phyloP scores from a whole-genome alignment of 2,113 vertebrate genomes.

The Xenopus borealis region DNA sequence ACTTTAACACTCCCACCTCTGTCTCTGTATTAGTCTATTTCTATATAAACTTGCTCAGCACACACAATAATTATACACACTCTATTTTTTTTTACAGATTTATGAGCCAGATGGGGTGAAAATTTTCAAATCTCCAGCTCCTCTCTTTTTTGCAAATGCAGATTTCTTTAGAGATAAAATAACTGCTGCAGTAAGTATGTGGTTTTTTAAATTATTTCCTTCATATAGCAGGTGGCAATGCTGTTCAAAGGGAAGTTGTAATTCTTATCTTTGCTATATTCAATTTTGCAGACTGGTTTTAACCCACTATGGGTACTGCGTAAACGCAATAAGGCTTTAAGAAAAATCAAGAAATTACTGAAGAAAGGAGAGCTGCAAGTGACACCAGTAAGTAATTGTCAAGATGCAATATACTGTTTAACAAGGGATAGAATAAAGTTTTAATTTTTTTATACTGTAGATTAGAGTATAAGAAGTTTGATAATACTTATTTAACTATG shows the following conservation, averaged over 20 bases:
- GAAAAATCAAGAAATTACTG: conserved; percentile 80
- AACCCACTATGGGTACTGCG: conserved; percentile 81
- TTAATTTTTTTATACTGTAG: neutral
- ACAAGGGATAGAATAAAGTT: neutral
- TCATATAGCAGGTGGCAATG: neutral
- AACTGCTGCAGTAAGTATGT: conserved; percentile 76
- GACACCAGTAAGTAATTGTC: conserved; percentile 67
- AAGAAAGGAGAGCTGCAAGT: conserved; percentile 77
- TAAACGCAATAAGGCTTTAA: conserved; percentile 91
- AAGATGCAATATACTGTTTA: neutral
- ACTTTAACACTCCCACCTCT: neutral
- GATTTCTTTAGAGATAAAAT: conserved; percentile 86
- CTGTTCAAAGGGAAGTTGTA: too few relatives aligned
- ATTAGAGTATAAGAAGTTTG: neutral
- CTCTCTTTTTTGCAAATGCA: conserved; percentile 92
- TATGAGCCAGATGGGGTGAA: conserved; percentile 86
- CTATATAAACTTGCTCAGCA: too few relatives aligned
- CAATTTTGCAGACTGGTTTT: conserved; percentile 79
- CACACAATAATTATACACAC: too few relatives aligned
- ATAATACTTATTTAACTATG: too few relatives aligned
- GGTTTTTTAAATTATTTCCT: neutral
- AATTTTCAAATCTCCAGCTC: conserved; percentile 89
- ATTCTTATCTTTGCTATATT: neutral
- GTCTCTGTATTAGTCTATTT: neutral
- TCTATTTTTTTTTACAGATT: conserved; percentile 66